Evolutionary conservation across 2,888 invertebrate genomes (phyloP).

Genomic region (Agrochola lychnidis): DNA sequence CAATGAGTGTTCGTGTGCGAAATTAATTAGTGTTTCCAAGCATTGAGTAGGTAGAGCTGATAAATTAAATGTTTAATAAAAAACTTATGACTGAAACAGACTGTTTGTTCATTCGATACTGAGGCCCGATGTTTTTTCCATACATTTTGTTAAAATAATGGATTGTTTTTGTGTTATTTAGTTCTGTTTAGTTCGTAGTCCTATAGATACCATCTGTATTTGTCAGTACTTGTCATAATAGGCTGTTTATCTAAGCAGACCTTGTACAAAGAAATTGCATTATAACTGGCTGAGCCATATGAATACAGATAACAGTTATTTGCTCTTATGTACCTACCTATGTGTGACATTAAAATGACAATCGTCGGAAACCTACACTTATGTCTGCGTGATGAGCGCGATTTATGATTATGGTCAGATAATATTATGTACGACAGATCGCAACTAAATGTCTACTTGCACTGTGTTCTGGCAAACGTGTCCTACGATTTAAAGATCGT

Average conservation of each 20-base stretch:
- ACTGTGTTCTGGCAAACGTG: conserved; percentile 7
- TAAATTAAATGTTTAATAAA: conserved; percentile 26
- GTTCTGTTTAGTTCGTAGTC: neutral
- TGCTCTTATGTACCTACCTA: conserved; percentile 19
- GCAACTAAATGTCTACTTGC: neutral
- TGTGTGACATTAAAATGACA: conserved; percentile 34
- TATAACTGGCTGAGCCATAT: conserved; percentile 50
- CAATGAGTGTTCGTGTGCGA: conserved; percentile 24
- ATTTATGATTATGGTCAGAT: conserved; percentile 19
- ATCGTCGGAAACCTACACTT: conserved; percentile 22
- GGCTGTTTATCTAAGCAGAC: conserved; percentile 45
- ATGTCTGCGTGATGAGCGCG: conserved; percentile 20
- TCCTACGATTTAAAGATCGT: neutral
- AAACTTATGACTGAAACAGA: conserved; percentile 24
- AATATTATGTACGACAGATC: neutral
- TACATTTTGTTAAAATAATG: conserved; percentile 1
- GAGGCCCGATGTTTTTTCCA: conserved; percentile 12
- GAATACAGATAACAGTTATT: conserved; percentile 59
- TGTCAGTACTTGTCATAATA: conserved; percentile 16
- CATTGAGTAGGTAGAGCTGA: conserved; percentile 22
- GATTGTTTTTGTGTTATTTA: neutral
- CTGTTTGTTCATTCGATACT: conserved; percentile 26
- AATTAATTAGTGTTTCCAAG: conserved; percentile 33
- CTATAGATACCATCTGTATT: conserved; percentile 18
- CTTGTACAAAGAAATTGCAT: conserved; percentile 61